Percentiles rank a stretch among this genome's conserved stretches.
Conservation (phyloP, 2,888 invertebrate species). For the Drosophila lacicola region DNA sequence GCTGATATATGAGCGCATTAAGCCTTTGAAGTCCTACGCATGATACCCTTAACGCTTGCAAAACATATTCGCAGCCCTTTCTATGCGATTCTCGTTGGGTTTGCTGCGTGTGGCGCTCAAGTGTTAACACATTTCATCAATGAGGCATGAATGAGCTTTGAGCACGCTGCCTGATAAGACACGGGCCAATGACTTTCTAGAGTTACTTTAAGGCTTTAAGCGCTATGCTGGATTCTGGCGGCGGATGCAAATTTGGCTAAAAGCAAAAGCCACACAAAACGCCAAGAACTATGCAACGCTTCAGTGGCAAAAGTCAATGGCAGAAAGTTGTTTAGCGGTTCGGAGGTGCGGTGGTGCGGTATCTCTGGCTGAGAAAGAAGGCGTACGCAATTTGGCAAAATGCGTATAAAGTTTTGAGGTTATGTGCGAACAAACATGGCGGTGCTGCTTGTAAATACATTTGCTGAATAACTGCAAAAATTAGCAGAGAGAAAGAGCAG, state of each 20-base stretch:
- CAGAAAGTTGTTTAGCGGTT: conserved; percentile 50
- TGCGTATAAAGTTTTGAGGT: conserved; percentile 78
- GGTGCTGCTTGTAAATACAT: conserved; percentile 73
- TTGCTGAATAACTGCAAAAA: conserved; percentile 71
- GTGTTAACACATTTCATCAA: conserved; percentile 76
- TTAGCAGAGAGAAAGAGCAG: conserved; percentile 32
- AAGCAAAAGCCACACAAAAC: conserved; percentile 74
- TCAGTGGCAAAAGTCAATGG: conserved; percentile 60
- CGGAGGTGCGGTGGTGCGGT: conserved; percentile 1
- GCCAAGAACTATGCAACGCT: conserved; percentile 65
- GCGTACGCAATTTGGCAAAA: conserved; percentile 73
- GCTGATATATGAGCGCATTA: neutral
- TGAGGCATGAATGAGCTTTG: conserved; percentile 76
- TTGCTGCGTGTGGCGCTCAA: conserved; percentile 59
- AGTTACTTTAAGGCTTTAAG: conserved; percentile 55
- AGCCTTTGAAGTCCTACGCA: conserved; percentile 39
- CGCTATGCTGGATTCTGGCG: neutral
- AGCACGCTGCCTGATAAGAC: conserved; percentile 66
- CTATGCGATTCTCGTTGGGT: conserved; percentile 12
- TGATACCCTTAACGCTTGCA: conserved; percentile 6
- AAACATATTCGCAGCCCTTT: conserved; percentile 14
- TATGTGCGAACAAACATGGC: conserved; percentile 73
- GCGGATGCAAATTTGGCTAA: conserved; percentile 61
- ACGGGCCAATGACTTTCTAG: conserved; percentile 38
- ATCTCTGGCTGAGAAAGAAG: conserved; percentile 41